These are phyloP conservation scores for Caenorhabditis sinica DNA, from an alignment of 2,888 invertebrate species.

Conservation along the genomic window DNA sequence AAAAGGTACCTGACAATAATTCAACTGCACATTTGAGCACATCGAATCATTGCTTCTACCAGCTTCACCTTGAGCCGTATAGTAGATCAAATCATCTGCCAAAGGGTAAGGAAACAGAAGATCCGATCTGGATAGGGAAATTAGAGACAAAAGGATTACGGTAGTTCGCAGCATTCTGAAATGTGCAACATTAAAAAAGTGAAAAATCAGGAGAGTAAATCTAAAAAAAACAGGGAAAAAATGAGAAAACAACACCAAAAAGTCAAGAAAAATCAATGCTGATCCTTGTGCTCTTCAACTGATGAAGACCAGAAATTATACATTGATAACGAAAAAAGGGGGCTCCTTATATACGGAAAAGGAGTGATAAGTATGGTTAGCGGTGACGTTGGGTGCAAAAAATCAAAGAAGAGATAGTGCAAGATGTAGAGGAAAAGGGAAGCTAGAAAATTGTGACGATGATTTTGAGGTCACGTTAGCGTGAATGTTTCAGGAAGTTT, in stretches of 20 bases:
- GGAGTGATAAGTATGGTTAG: neutral
- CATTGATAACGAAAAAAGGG: too few species aligned
- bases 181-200: neutral
- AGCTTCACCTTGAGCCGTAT: neutral
- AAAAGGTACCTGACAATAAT: slow-evolving; percentile 13
- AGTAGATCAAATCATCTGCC: neutral
- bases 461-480: neutral
- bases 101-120: slow-evolving; percentile 1
- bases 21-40: neutral
- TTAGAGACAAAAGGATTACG: neutral
- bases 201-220: too few species aligned
- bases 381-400: slow-evolving; percentile 1
- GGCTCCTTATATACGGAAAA: neutral
- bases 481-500: too few species aligned
- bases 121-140: neutral
- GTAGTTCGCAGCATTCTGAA: neutral
- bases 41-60: neutral
- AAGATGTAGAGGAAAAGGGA: neutral
- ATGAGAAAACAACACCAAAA: too few species aligned
- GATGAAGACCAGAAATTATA: too few species aligned
- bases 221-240: neutral
- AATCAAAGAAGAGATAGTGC: neutral
- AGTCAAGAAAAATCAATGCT: too few species aligned
- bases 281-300: too few species aligned
- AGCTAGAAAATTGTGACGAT: neutral